Conservation (phyloP, 2,113 vertebrate genomes). For the Psittacula cyanocephala region DNA sequence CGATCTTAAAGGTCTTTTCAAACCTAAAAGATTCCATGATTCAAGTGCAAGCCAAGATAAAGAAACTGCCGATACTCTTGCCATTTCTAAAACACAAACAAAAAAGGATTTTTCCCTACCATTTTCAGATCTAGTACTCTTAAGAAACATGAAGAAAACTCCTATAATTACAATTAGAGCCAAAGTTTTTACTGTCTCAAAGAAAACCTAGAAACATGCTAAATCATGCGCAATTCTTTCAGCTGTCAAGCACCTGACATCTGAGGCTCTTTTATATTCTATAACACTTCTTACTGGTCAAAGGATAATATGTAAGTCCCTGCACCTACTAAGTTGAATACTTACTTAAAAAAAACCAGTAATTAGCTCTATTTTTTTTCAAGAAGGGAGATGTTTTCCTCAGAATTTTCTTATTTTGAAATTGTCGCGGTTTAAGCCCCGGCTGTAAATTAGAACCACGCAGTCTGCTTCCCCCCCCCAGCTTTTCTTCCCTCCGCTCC, state of each 20-base stretch:
- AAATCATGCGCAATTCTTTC: not conserved
- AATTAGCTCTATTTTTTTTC: not conserved
- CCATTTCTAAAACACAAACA: not conserved
- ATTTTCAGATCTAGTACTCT: not conserved
- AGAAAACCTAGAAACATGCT: not conserved
- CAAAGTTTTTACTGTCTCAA: not conserved
- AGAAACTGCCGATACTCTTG: not conserved
- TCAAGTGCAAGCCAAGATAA: not conserved
- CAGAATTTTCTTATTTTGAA: not conserved
- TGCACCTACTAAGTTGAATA: not conserved
- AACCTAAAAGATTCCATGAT: not conserved
- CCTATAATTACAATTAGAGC: not conserved
- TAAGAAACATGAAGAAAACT: not conserved
- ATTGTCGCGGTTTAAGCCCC: too few species aligned
- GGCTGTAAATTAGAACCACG: too few species aligned
- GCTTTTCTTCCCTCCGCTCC: too few species aligned
- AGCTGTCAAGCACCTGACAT: not conserved
- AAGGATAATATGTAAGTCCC: not conserved
- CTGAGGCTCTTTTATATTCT: not conserved
- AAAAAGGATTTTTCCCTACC: not conserved
- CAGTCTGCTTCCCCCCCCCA: too few species aligned
- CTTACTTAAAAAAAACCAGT: not conserved
- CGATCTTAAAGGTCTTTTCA: not conserved
- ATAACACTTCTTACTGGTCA: not conserved
- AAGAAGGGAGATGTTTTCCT: not conserved